These are phyloP conservation scores for Lagodon rhomboides DNA, from an alignment of 2,797 vertebrate species.

Conservation along the genomic window DNA sequence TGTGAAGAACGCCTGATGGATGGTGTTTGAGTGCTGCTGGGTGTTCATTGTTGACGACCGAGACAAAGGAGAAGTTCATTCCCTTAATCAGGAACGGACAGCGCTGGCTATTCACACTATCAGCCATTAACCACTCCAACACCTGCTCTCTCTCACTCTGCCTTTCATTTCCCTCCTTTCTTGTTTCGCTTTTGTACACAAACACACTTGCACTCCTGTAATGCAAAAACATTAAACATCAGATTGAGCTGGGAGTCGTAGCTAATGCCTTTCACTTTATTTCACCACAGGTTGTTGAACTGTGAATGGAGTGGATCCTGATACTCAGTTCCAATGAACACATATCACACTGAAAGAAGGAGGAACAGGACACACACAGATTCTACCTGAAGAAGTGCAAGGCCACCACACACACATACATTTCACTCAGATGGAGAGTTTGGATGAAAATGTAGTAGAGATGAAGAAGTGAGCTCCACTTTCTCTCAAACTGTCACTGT, in stretches of 20 bases:
- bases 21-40: conserved; percentile 69
- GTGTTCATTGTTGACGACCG: conserved; percentile 64
- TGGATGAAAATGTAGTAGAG: conserved; percentile 6
- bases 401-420: not conserved
- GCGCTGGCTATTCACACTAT: conserved; percentile 73
- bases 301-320: conserved; percentile 46
- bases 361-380: conserved; percentile 10
- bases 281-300: conserved; percentile 74
- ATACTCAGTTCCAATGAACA: conserved; percentile 9
- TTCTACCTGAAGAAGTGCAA: conserved; percentile 29
- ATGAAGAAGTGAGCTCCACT: not conserved
- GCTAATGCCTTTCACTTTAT: conserved; percentile 64
- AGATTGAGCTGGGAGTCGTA: conserved; percentile 13
- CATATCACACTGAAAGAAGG: not conserved
- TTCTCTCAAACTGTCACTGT: not conserved
- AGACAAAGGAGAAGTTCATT: conserved; percentile 78
- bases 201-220: conserved; percentile 37
- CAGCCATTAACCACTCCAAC: conserved; percentile 83
- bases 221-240: conserved; percentile 47
- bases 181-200: conserved; percentile 54
- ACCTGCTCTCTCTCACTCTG: conserved; percentile 83
- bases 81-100: conserved; percentile 64
- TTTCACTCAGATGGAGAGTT: not conserved
- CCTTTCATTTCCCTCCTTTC: conserved; percentile 55
- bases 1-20: conserved; percentile 68